Percentiles rank a stretch among this genome's conserved stretches.
Evolutionary conservation across 2,113 vertebrate genomes (phyloP).

Genomic region (Erinaceus europaeus): DNA sequence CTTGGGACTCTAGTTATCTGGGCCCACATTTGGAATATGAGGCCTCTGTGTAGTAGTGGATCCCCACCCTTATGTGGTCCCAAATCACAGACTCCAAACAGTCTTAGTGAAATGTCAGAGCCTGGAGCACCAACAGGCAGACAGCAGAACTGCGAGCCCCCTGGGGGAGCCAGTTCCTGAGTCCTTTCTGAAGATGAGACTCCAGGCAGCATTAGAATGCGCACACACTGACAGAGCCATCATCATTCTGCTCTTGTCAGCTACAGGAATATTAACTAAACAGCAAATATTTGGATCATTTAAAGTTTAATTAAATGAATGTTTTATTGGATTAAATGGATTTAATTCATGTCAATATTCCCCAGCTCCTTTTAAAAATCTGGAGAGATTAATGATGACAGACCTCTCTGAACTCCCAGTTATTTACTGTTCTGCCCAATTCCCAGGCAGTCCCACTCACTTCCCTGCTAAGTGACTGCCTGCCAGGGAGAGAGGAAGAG

Average conservation of each 20-base stretch:
- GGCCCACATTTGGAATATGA: neutral
- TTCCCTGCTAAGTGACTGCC: neutral
- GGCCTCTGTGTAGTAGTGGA: no score
- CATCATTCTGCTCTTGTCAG: slow-evolving; percentile 42
- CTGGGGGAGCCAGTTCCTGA: no score
- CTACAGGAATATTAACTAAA: slow-evolving; percentile 67
- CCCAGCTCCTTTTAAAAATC: slow-evolving; percentile 58
- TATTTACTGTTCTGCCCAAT: neutral
- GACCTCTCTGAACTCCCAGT: neutral
- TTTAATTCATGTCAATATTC: slow-evolving; percentile 68
- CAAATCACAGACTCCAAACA: neutral
- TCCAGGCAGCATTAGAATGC: neutral
- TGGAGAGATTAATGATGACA: slow-evolving; percentile 17
- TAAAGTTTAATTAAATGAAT: slow-evolving; percentile 74
- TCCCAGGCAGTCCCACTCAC: no score
- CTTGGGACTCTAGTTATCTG: neutral
- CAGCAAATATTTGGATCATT: slow-evolving; percentile 71
- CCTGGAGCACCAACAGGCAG: neutral
- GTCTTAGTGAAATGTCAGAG: neutral
- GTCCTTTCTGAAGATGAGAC: no score
- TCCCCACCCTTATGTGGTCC: neutral
- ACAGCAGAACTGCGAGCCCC: neutral
- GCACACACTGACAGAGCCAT: neutral
- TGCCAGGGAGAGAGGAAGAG: neutral
- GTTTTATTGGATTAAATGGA: slow-evolving; percentile 70